Percentiles rank a stretch among this genome's conserved stretches.
Conservation (phyloP, 2,888 invertebrate genomes). For the Cancer borealis region DNA sequence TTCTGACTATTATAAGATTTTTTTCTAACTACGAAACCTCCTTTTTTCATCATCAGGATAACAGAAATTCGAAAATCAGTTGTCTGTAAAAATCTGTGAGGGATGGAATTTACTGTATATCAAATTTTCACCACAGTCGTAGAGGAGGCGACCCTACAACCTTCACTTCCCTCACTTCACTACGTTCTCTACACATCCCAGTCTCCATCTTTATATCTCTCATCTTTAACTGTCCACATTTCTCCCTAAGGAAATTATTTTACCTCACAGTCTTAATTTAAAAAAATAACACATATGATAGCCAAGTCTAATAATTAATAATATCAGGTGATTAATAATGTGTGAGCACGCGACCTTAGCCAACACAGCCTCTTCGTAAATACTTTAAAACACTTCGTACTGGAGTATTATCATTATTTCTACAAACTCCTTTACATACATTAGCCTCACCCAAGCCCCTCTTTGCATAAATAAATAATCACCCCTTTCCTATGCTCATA, state of each 20-base stretch:
- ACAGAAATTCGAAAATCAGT: neutral
- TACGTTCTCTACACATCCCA: neutral
- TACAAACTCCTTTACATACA: slow-evolving; percentile 27
- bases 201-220: neutral
- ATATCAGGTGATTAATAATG: neutral
- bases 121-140: neutral
- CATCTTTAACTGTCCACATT: neutral
- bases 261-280: neutral
- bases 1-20: neutral
- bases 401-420: slow-evolving; percentile 15
- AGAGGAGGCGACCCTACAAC: neutral
- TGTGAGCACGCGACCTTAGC: neutral
- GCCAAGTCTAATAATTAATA: neutral
- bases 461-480: slow-evolving; percentile 16
- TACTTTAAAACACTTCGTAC: neutral
- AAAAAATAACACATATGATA: neutral
- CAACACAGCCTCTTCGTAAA: slow-evolving; percentile 5
- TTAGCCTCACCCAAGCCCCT: slow-evolving; percentile 8
- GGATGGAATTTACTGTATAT: neutral
- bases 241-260: neutral
- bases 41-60: neutral
- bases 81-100: neutral
- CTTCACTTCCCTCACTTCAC: neutral
- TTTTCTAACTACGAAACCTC: neutral
- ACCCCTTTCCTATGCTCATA: neutral